Conservation (phyloP, 2,113 vertebrate genomes). For the Himantopus leucocephalus region DNA sequence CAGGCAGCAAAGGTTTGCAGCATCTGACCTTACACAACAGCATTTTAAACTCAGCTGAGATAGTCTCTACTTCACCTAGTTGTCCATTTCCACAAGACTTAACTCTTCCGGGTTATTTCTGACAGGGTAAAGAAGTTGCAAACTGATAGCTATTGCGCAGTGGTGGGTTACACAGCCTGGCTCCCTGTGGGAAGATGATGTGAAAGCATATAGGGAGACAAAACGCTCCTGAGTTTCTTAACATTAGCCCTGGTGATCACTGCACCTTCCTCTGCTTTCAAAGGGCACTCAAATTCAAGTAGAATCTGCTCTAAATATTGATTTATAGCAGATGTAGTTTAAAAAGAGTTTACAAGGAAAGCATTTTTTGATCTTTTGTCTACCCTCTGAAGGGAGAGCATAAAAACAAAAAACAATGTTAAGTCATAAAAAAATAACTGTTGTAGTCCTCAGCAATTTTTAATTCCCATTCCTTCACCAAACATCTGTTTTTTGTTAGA, state of each 20-base stretch:
- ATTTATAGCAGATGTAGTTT: slow-evolving; percentile 37
- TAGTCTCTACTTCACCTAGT: background rate
- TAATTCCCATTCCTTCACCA: background rate
- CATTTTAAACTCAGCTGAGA: background rate
- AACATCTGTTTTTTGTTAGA: slow-evolving; percentile 42
- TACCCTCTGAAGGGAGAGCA: background rate
- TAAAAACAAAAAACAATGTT: background rate
- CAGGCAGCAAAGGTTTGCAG: background rate
- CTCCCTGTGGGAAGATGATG: background rate
- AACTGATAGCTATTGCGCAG: background rate
- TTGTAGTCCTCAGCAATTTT: slow-evolving; percentile 33
- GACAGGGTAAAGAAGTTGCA: background rate
- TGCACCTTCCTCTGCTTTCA: background rate
- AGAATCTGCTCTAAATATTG: background rate
- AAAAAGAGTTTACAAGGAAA: slow-evolving; percentile 7
- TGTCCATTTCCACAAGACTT: background rate
- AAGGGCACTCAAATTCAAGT: background rate
- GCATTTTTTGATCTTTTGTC: background rate
- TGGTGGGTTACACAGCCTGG: background rate
- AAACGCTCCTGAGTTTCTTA: background rate
- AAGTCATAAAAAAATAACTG: slow-evolving; percentile 34
- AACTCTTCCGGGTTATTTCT: background rate
- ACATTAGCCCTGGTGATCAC: background rate
- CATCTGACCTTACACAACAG: background rate
- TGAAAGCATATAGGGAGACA: rapidly evolving